Percentiles rank a stretch among this genome's conserved stretches.
phyloP scores from a whole-genome alignment of 1,140 invertebrate species.

The Trissolcus basalis region DNA sequence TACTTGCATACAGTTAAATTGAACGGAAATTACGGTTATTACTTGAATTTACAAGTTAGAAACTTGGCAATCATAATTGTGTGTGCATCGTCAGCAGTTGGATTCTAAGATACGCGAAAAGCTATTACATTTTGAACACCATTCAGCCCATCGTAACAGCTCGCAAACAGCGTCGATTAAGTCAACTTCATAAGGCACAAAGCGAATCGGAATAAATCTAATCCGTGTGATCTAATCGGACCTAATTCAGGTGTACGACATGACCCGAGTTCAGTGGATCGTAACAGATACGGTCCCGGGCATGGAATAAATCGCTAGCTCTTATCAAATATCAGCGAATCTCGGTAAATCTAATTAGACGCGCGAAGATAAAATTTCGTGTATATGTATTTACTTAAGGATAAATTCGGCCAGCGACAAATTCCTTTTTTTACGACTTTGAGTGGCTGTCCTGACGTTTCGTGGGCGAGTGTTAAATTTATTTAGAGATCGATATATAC shows the following conservation, averaged over 20 bases:
- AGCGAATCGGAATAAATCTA: conserved; percentile 24
- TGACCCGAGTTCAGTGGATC: conserved; percentile 14
- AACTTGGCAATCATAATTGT: conserved; percentile 10
- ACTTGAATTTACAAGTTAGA: not conserved
- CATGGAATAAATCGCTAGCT: conserved; percentile 17
- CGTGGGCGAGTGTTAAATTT: conserved; percentile 3
- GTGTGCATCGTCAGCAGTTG: not conserved
- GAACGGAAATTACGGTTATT: not conserved
- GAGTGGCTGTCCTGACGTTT: no score
- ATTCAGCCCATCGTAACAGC: conserved; percentile 7
- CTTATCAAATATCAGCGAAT: conserved; percentile 18
- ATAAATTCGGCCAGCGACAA: no score
- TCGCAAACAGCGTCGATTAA: conserved; percentile 14
- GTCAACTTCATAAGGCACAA: conserved; percentile 12
- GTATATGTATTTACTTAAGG: no score
- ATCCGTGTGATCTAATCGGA: conserved; percentile 19
- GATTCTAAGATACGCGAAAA: conserved; percentile 4
- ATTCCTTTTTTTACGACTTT: no score
- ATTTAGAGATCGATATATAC: conserved; percentile 34
- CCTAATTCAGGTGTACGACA: conserved; percentile 23
- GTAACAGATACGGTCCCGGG: conserved; percentile 10
- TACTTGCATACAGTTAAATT: no score
- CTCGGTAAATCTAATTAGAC: conserved; percentile 23
- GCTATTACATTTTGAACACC: conserved; percentile 1
- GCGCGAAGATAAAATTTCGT: not conserved